Evolutionary conservation across 2,113 vertebrate species (phyloP).

Genomic region (Tinamus guttatus): DNA sequence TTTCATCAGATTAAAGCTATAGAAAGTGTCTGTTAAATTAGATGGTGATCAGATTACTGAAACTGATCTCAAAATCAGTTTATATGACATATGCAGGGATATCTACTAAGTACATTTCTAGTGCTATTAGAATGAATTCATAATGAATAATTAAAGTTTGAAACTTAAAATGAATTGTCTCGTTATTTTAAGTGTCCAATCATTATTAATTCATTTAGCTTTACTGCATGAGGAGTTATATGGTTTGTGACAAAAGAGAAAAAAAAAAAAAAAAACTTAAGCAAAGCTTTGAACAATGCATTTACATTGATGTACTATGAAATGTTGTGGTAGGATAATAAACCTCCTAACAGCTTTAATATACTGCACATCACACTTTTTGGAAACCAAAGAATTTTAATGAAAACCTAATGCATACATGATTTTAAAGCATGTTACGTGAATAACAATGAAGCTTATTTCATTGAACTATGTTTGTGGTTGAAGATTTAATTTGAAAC

Average conservation of each 20-base stretch:
- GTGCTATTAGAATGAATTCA: not conserved
- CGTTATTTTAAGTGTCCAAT: not conserved
- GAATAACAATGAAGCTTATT: not conserved
- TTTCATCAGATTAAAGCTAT: not conserved
- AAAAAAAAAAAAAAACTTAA: too few species aligned
- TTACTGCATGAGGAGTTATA: not conserved
- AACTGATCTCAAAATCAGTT: not conserved
- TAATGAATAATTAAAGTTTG: not conserved
- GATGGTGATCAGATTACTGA: not conserved
- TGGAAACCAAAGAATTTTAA: not conserved
- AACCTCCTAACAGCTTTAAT: not conserved
- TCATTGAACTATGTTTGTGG: not conserved
- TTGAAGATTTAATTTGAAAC: not conserved
- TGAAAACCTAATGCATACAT: not conserved
- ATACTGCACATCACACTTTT: not conserved
- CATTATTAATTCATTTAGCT: constrained; percentile 9
- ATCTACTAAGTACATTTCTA: not conserved
- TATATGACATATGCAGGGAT: not conserved
- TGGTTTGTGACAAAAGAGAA: constrained; percentile 4
- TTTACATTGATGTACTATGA: constrained; percentile 19
- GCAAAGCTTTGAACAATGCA: not conserved
- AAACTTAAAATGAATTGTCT: not conserved
- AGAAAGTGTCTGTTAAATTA: not conserved
- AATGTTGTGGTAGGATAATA: not conserved
- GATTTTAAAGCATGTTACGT: not conserved